Conservation (phyloP, 2,113 vertebrate genomes). For the Oryctolagus cuniculus region mOryCun1.1 NC_091453.1:97996501-97997000, state of each 20-base stretch:
- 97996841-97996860: background rate
- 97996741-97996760: slow-evolving; percentile 58
- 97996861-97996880: background rate
- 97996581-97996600: background rate
- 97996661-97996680: slow-evolving; percentile 32
- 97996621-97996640: slow-evolving; percentile 52
- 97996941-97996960: background rate
- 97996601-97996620: slow-evolving; percentile 33
- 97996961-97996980: slow-evolving; percentile 17
- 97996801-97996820: slow-evolving; percentile 31
- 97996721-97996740: slow-evolving; percentile 50
- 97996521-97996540: no score
- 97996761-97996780: slow-evolving; percentile 28
- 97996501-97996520: no score
- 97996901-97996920: background rate
- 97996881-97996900: slow-evolving; percentile 32
- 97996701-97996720: slow-evolving; percentile 49
- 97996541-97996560: background rate
- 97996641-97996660: background rate
- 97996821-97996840: background rate
- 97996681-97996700: slow-evolving; percentile 27
- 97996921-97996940: slow-evolving; percentile 42
- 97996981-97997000: background rate
- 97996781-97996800: slow-evolving; percentile 8
- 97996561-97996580: background rate